Evolutionary conservation across 2,888 invertebrate genomes (phyloP), one percentile per base, ranked within the genome.

Genomic region (Ennomos erosarius): DNA sequence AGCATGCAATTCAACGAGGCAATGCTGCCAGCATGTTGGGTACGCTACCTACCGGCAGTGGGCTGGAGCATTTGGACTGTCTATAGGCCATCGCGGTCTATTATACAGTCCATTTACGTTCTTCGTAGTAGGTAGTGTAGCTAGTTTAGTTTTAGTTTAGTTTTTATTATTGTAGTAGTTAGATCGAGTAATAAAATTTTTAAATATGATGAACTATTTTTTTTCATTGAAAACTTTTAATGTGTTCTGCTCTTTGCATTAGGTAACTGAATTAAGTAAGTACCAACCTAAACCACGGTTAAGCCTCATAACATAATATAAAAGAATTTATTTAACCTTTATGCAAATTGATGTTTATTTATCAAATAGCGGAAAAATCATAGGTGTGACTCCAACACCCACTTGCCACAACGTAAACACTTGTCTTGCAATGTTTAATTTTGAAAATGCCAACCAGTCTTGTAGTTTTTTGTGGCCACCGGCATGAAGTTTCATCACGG

Each of bases 321-420:
- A 62, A 70, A 66, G 50, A 62, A 47, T 54, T 39, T 74, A 55
- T 75, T 78, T 76, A 64, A 66, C 68, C 34, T 55, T 26, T 59
- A 75, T 76, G 72, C 70, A 69, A 75, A 74, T 66, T 53, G 51
- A 40, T 73, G 61, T 77, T 74, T 74, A 68, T 73, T 68, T 66
- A 67, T 62, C 62, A 66, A 66, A 70, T 69, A 67, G 65, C 67
- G 67, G 67, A 75, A 74, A 71, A 68, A 67, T 67, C 61, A 68
- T 73, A 75, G 77, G 78, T 76, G 77, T 71, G 74, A 76, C 62
- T 62, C 39, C 42, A 39, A 71, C 65, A 65, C 49, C 51, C 70
- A 71, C 78, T 78, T 60, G 57, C 66, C 51, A 52, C 47, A 55
- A 69, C 59, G 62, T 62, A 64, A 68, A 68, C 62, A 64, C 62